Base-by-base conservation (phyloP, 1,140 invertebrate genomes). In the Gryllus bimaculatus region DNA sequence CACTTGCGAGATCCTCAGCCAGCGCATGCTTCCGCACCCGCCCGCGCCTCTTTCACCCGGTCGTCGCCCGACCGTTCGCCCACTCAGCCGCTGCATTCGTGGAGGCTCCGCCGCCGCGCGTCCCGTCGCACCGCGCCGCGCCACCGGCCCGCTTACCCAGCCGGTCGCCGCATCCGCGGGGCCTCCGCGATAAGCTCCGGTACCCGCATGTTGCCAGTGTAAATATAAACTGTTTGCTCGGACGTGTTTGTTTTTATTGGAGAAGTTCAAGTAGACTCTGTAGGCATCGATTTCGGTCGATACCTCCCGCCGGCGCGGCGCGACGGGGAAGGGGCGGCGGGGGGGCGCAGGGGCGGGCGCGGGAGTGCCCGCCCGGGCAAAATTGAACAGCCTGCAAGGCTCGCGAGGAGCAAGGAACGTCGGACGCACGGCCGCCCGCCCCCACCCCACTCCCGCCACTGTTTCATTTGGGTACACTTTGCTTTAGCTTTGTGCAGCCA, bases 151-250 rank as follows among this genome's bases (percentile, higher is more conserved):
- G 54, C 54, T 66, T 18, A 0, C 54, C 18, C 54, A 13, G 54
- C 54, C 54, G 54, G 10, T 18, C 54, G 54, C 54, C 54, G 54
- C 10, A 18, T 66, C 18, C 54, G 54, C 18, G 54, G 54, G 18
- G 18, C 54, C 54, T 10, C 54, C 10, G 18, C 54, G 54, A 66
- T 66, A 66, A 66, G 54, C 54, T 66, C 54, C 18, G 54, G 54
- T 66, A 66, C 54, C 54, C 54, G 54, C 54, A 66, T 66, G 54
- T 66, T 66, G 54, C 54, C 54, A 66, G 54, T 66, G 54, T 66
- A 66, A 66, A 66, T 66, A 66, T 66, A 66, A 66, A 66, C 54
- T 66, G 54, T 66, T 66, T 66, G 54, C 54, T 66, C 54, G 54
- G 18, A 66, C 54, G 54, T 66, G 54, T 66, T 66, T 66, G 54